A percentile compares a stretch with the other conserved stretches of the same genome.
Conservation (phyloP, 2,113 vertebrate species). For the Hyaena hyaena region DNA sequence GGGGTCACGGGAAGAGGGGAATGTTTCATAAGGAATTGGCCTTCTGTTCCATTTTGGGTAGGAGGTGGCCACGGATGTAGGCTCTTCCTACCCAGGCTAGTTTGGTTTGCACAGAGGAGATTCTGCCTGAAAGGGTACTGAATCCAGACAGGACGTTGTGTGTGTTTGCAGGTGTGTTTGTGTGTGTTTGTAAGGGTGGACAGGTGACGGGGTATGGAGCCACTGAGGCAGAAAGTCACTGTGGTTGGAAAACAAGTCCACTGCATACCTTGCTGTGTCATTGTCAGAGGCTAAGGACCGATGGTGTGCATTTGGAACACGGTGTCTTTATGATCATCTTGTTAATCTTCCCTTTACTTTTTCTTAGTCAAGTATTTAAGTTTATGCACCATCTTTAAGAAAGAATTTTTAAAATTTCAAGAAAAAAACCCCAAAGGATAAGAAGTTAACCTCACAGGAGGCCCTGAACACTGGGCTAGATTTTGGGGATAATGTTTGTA, state of each 20-base stretch:
- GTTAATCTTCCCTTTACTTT: neutral
- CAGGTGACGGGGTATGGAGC: neutral
- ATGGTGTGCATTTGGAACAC: neutral
- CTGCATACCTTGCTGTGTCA: neutral
- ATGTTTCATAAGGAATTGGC: neutral
- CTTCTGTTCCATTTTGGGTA: slow-evolving; percentile 25
- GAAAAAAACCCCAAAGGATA: neutral
- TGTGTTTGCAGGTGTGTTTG: neutral
- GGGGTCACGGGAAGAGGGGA: neutral
- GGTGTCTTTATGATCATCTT: neutral
- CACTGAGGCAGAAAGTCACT: neutral
- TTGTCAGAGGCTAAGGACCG: neutral
- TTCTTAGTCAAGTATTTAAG: neutral
- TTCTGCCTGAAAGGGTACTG: neutral
- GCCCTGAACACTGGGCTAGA: neutral
- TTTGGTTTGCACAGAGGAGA: neutral
- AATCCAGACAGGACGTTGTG: fast-evolving
- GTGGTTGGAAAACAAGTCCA: neutral
- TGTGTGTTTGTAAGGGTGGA: neutral
- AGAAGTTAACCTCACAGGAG: neutral
- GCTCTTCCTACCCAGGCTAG: neutral
- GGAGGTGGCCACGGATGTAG: neutral
- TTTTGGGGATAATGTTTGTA: neutral
- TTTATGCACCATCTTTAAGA: slow-evolving; percentile 15
- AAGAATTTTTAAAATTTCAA: slow-evolving; percentile 30